Percentiles rank a stretch among this genome's conserved stretches.
Evolutionary conservation across 2,113 vertebrate genomes (phyloP).

Genomic region (Gopherus evgoodei): DNA sequence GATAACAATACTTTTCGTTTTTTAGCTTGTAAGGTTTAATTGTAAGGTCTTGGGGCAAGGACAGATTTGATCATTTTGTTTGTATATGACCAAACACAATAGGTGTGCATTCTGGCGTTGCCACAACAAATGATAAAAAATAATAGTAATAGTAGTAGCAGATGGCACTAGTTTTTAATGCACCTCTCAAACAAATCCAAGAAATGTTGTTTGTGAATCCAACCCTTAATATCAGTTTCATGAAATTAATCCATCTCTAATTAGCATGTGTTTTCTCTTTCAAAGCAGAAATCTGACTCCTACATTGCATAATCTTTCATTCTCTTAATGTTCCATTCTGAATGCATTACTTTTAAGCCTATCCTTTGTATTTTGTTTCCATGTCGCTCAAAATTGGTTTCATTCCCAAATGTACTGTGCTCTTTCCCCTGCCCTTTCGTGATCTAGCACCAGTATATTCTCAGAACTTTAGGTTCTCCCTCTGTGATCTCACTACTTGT

Average conservation of each 20-base stretch:
- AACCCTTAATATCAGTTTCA: not conserved
- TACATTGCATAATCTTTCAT: not conserved
- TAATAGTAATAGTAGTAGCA: slow-evolving; percentile 27
- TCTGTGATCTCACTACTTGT: not conserved
- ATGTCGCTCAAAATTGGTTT: not conserved
- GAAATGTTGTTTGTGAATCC: not conserved
- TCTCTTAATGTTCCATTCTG: not conserved
- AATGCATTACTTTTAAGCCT: slow-evolving; percentile 4
- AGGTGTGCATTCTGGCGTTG: not conserved
- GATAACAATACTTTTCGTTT: not conserved
- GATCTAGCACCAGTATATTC: not conserved
- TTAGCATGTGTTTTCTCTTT: not conserved
- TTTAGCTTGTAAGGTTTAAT: not conserved
- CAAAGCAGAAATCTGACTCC: not conserved
- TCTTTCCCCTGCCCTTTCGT: not conserved
- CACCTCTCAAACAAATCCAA: not conserved
- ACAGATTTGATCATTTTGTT: slow-evolving; percentile 17
- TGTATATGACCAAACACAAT: not conserved
- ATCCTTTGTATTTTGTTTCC: not conserved
- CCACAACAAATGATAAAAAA: slow-evolving; percentile 18
- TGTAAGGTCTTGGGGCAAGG: not conserved
- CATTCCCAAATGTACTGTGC: not conserved
- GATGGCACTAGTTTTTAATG: slow-evolving; percentile 28
- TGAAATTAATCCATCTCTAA: slow-evolving; percentile 19
- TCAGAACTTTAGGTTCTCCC: not conserved